Conservation (phyloP, 2,113 vertebrate species). For the Oophaga pumilio region DNA sequence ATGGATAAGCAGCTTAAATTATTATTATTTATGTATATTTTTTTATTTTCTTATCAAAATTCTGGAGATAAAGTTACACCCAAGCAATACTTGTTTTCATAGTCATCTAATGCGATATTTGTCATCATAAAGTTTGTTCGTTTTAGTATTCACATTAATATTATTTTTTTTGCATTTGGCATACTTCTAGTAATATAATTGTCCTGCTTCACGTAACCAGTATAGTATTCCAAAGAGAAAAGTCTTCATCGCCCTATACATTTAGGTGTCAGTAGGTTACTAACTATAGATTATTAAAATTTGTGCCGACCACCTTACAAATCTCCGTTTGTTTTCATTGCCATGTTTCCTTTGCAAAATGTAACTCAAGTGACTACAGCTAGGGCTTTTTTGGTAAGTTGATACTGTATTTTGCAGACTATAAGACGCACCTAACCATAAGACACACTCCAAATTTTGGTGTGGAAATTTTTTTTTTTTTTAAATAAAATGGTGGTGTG, state of each 20-base stretch:
- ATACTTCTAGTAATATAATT: neutral
- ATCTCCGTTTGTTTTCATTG: neutral
- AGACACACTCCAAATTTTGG: no score
- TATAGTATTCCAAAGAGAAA: slow-evolving; percentile 10
- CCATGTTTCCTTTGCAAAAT: neutral
- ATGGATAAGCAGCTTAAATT: slow-evolving; percentile 8
- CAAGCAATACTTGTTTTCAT: slow-evolving; percentile 35
- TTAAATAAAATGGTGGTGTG: no score
- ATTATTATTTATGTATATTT: slow-evolving; percentile 2
- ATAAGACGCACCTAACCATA: no score
- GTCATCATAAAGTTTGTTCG: neutral
- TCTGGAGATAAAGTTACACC: neutral
- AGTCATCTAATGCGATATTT: slow-evolving; percentile 4
- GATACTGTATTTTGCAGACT: neutral
- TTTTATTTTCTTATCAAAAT: neutral
- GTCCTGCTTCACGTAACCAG: neutral
- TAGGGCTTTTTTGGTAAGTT: neutral
- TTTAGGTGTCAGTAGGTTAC: neutral
- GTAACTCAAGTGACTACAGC: neutral
- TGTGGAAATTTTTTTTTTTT: no score
- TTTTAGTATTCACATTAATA: neutral
- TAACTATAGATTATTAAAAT: neutral
- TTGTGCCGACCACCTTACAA: neutral
- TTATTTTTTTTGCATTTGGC: neutral
- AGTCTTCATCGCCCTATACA: neutral